phyloP scores from a whole-genome alignment of 1,140 invertebrate genomes.

The Aphaenogaster ashmeadi region DNA sequence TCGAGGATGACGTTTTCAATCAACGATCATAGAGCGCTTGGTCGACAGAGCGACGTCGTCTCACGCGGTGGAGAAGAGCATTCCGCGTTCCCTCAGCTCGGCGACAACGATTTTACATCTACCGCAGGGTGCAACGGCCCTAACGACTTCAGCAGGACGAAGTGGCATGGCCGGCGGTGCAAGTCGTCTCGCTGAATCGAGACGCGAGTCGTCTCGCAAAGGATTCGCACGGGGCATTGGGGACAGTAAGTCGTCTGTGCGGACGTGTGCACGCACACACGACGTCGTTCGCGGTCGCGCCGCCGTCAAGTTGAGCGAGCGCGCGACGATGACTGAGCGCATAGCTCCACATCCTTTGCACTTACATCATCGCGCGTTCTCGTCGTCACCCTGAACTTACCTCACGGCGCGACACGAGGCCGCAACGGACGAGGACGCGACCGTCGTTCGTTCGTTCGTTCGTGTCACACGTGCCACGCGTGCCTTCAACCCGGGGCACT shows the following conservation, averaged over 20 bases:
- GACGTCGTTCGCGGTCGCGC: conserved; percentile 14
- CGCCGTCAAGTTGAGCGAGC: conserved; percentile 54
- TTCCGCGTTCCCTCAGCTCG: conserved; percentile 16
- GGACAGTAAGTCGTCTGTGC: conserved; percentile 40
- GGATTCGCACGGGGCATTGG: conserved; percentile 30
- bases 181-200: conserved; percentile 46
- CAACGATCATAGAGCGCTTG: not conserved
- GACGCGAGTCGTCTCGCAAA: conserved; percentile 7
- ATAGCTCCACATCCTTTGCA: conserved; percentile 74
- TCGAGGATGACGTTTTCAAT: not conserved
- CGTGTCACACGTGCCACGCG: conserved; percentile 75
- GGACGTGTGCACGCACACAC: conserved; percentile 12
- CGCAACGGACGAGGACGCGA: conserved; percentile 2
- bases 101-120: conserved; percentile 56
- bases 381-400: conserved; percentile 66
- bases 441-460: conserved; percentile 44
- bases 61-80: conserved; percentile 6
- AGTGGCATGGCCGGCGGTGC: conserved; percentile 15
- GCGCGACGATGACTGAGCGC: conserved; percentile 74
- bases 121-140: conserved; percentile 60
- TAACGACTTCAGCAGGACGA: conserved; percentile 62
- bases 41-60: not conserved
- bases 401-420: conserved; percentile 43
- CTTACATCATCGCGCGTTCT: conserved; percentile 69
- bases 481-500: conserved; percentile 40